phyloP scores from a whole-genome alignment of 2,113 vertebrate species.

The Hypanus sabinus region DNA sequence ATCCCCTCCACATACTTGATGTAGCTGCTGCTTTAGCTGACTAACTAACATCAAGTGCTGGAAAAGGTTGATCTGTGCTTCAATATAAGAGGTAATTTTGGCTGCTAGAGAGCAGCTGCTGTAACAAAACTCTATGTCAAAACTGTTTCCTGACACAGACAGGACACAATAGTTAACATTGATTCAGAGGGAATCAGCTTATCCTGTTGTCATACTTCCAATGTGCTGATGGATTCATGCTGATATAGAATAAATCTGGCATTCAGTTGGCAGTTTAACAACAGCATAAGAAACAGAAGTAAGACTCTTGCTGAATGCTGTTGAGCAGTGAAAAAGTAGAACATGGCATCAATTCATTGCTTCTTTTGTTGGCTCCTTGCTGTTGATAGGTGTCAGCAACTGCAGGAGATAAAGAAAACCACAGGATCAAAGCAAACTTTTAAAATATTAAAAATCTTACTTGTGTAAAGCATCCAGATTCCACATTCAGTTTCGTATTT shows the following conservation, averaged over 20 bases:
- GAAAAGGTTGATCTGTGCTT: neutral
- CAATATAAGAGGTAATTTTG: neutral
- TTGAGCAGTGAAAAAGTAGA: neutral
- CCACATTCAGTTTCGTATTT: neutral
- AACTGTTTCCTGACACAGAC: neutral
- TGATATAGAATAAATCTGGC: slow-evolving; percentile 28
- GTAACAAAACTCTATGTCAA: neutral
- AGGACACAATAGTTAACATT: neutral
- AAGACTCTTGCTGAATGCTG: neutral
- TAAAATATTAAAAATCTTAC: neutral
- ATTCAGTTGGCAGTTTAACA: slow-evolving; percentile 1
- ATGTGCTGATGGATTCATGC: slow-evolving; percentile 33
- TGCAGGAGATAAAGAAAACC: neutral
- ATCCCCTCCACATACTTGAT: neutral
- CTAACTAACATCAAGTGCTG: neutral
- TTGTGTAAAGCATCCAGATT: neutral
- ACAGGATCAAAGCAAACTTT: neutral
- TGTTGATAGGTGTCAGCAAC: slow-evolving; percentile 6
- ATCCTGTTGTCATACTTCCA: neutral
- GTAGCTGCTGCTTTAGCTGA: neutral
- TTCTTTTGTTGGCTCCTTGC: neutral
- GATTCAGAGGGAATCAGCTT: slow-evolving; percentile 20
- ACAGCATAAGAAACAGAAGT: neutral
- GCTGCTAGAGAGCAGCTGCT: neutral
- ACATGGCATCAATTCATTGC: slow-evolving; percentile 1